Evolutionary conservation across 2,888 invertebrate genomes (phyloP).

Genomic region (Microplitis deprimator): DNA sequence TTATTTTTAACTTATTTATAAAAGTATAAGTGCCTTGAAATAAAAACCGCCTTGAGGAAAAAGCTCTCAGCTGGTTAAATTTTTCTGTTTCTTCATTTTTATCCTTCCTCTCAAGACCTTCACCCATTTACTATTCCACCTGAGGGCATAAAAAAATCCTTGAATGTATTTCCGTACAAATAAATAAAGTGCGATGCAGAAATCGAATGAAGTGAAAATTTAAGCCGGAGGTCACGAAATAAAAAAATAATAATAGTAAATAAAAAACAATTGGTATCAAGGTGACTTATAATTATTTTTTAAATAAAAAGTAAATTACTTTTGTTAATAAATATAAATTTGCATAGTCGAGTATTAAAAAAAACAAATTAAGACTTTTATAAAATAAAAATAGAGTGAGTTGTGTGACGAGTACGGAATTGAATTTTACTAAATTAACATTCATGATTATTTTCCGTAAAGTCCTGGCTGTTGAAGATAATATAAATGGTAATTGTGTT

Average conservation of each 20-base stretch:
- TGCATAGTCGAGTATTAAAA: background rate
- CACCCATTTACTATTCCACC: background rate
- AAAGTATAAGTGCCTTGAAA: background rate
- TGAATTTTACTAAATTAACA: slow-evolving; percentile 51
- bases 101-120: background rate
- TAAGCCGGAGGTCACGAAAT: background rate
- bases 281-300: background rate
- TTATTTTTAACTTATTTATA: no score
- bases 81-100: background rate
- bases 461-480: slow-evolving; percentile 53
- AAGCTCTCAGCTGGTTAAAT: background rate
- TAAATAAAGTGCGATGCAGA: background rate
- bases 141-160: background rate
- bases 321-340: background rate
- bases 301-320: background rate
- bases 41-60: background rate
- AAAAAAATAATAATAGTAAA: background rate
- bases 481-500: slow-evolving; percentile 62
- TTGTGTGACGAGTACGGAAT: slow-evolving; percentile 26
- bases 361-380: background rate
- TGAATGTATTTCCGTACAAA: background rate
- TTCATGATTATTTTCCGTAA: slow-evolving; percentile 56
- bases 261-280: background rate
- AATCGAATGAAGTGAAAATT: background rate
- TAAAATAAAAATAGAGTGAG: slow-evolving; percentile 6